Evolutionary conservation across 2,888 invertebrate genomes (phyloP).

Genomic region (Agrochola lota): DNA sequence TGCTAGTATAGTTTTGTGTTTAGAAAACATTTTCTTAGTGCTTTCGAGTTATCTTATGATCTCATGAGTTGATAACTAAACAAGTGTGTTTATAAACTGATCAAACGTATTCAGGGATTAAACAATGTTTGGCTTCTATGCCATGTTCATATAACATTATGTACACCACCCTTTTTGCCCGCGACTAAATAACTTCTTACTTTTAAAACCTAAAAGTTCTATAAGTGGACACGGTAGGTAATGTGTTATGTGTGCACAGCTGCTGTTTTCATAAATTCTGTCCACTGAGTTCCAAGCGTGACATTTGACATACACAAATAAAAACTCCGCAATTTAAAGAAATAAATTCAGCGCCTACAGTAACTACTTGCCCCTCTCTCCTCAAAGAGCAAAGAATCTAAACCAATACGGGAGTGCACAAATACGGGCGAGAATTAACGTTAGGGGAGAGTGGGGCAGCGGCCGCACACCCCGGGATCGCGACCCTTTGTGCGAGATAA

Average conservation of each 20-base stretch:
- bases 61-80: neutral
- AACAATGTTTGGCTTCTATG: neutral
- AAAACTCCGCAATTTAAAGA: conserved; percentile 40
- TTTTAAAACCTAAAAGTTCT: neutral
- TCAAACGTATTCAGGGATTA: neutral
- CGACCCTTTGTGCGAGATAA: conserved; percentile 67
- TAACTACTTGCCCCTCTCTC: conserved; percentile 56
- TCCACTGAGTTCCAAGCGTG: neutral
- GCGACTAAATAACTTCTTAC: neutral
- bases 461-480: conserved; percentile 52
- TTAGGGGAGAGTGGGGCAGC: conserved; percentile 54
- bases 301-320: conserved; percentile 23
- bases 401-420: conserved; percentile 81
- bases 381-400: conserved; percentile 74
- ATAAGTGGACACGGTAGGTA: neutral
- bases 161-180: neutral
- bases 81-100: neutral
- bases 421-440: conserved; percentile 79
- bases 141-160: no score
- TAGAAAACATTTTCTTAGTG: neutral
- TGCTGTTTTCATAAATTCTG: conserved; percentile 14
- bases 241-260: conserved; percentile 5
- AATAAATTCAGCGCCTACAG: conserved; percentile 54
- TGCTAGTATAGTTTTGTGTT: conserved; percentile 16
- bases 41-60: conserved; percentile 29